These are phyloP conservation scores for Larimichthys polyactis DNA, from an alignment of 2,113 vertebrate genomes.

Conservation along the genomic window DNA sequence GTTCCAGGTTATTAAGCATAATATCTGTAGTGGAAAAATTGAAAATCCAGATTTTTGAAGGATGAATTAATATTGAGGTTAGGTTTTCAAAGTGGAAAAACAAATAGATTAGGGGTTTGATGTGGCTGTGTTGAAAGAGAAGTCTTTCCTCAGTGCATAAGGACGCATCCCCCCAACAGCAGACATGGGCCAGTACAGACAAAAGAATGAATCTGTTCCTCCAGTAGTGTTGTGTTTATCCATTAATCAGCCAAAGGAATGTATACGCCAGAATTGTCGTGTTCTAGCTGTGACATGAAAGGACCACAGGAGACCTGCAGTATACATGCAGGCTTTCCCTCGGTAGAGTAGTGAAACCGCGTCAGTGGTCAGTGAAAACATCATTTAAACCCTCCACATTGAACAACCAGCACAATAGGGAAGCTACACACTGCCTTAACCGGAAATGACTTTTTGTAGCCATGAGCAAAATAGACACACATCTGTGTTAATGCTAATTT, in stretches of 20 bases:
- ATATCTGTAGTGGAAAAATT: background rate
- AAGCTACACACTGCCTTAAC: slow-evolving; percentile 34
- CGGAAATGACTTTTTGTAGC: slow-evolving; percentile 52
- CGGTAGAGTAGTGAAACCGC: background rate
- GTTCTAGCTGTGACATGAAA: slow-evolving; percentile 32
- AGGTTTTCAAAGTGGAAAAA: slow-evolving; percentile 3
- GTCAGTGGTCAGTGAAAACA: no score
- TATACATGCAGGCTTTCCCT: slow-evolving; percentile 12
- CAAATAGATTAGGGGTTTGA: background rate
- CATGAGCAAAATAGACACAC: slow-evolving; percentile 33
- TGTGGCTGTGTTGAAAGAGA: slow-evolving; percentile 11
- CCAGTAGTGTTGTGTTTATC: slow-evolving; percentile 42
- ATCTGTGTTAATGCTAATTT: slow-evolving; percentile 50
- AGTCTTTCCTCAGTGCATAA: slow-evolving; percentile 1
- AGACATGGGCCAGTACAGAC: slow-evolving; percentile 34
- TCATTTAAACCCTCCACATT: slow-evolving; percentile 51
- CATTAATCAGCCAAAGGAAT: slow-evolving; percentile 53
- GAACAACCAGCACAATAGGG: slow-evolving; percentile 32
- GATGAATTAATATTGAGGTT: background rate
- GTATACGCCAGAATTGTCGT: slow-evolving; percentile 1
- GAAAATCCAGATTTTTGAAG: background rate
- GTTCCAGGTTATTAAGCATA: background rate
- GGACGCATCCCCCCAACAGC: slow-evolving; percentile 16
- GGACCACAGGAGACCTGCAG: slow-evolving; percentile 24
- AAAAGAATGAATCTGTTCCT: slow-evolving; percentile 28